Evolutionary conservation across 1,140 invertebrate species (phyloP).

Genomic region (Protaetia brevitarsis): DNA sequence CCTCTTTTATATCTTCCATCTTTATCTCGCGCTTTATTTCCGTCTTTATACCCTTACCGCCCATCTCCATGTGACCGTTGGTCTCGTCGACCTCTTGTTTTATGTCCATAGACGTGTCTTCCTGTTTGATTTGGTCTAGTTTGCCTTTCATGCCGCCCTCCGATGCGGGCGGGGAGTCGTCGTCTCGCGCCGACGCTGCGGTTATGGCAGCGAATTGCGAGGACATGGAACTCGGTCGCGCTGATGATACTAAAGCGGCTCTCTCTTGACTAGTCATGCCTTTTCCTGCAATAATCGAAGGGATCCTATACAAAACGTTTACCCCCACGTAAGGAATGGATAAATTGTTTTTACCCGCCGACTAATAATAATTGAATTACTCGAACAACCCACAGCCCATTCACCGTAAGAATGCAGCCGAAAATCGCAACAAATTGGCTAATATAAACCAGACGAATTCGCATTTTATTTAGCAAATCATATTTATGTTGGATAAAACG

Average conservation of each 20-base stretch:
- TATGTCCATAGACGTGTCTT: constrained; percentile 54
- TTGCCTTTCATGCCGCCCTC: constrained; percentile 57
- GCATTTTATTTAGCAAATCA: too few relatives aligned
- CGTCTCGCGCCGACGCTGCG: constrained; percentile 56
- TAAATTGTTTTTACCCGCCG: too few relatives aligned
- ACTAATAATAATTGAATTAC: too few relatives aligned
- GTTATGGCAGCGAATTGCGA: constrained; percentile 70
- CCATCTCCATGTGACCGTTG: constrained; percentile 52
- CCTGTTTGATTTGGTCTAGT: constrained; percentile 63
- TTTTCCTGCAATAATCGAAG: constrained; percentile 45
- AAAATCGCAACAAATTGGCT: too few relatives aligned
- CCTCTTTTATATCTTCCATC: constrained; percentile 55
- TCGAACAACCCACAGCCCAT: too few relatives aligned
- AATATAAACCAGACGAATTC: too few relatives aligned
- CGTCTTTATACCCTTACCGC: constrained; percentile 65
- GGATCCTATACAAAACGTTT: not conserved
- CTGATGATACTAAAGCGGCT: constrained; percentile 47
- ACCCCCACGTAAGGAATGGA: too few relatives aligned
- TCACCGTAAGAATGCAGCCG: too few relatives aligned
- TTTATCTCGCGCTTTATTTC: constrained; percentile 74
- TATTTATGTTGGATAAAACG: too few relatives aligned
- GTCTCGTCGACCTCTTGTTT: constrained; percentile 64
- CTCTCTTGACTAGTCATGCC: constrained; percentile 50
- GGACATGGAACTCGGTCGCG: constrained; percentile 56
- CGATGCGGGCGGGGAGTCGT: constrained; percentile 64